phyloP scores from a whole-genome alignment of 1,140 invertebrate genomes.

The Drosophila ironensis region DNA sequence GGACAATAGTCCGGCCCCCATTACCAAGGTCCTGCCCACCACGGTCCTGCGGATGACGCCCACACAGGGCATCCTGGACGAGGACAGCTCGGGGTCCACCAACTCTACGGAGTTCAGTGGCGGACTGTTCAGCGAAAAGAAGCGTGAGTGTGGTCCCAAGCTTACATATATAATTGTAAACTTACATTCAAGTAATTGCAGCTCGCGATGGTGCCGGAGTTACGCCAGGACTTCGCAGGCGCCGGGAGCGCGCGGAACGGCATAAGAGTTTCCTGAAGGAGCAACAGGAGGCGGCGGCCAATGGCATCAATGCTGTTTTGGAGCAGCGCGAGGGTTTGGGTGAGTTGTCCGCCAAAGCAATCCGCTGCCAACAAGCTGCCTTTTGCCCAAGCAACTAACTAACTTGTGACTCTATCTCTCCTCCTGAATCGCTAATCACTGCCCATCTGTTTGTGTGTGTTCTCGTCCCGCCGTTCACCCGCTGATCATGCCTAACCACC shows the following conservation, averaged over 20 bases:
- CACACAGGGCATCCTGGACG: slow-evolving; percentile 75
- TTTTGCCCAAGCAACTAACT: slow-evolving; percentile 30
- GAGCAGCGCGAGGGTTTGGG: slow-evolving; percentile 83
- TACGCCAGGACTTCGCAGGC: slow-evolving; percentile 88
- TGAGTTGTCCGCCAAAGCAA: slow-evolving; percentile 34
- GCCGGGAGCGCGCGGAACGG: slow-evolving; percentile 89
- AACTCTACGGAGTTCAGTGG: slow-evolving; percentile 75
- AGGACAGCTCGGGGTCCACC: slow-evolving; percentile 81
- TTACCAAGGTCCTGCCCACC: slow-evolving; percentile 68
- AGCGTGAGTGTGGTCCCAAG: slow-evolving; percentile 67
- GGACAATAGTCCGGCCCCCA: slow-evolving; percentile 84
- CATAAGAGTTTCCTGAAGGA: slow-evolving; percentile 91
- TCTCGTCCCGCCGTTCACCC: slow-evolving; percentile 62
- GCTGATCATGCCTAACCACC: slow-evolving; percentile 65
- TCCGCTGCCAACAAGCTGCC: slow-evolving; percentile 42
- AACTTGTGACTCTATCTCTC: slow-evolving; percentile 64
- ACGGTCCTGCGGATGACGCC: slow-evolving; percentile 66
- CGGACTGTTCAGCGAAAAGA: slow-evolving; percentile 71
- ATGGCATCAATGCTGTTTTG: slow-evolving; percentile 82
- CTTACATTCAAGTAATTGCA: slow-evolving; percentile 2
- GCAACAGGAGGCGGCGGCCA: slow-evolving; percentile 87
- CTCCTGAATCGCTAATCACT: slow-evolving; percentile 54
- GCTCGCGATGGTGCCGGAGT: slow-evolving; percentile 84
- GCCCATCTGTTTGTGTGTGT: slow-evolving; percentile 33
- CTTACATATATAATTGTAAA: background rate